Evolutionary conservation across 2,797 vertebrate species (phyloP), one percentile per base, ranked within the genome.

Genomic region (Garrulus glandarius): DNA sequence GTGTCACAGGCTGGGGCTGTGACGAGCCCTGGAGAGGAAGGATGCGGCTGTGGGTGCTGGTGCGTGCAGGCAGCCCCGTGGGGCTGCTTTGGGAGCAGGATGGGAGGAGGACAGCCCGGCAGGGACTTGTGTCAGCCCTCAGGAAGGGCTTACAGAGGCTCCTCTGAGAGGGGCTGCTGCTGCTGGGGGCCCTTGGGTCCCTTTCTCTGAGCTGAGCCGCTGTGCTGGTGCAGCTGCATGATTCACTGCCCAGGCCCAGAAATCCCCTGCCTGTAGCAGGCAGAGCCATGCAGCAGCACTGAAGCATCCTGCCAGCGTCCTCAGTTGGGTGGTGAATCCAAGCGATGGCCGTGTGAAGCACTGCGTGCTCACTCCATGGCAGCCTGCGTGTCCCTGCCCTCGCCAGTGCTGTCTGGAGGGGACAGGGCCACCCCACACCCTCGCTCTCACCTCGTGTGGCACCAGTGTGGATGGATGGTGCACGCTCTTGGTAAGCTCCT

Each of bases 301-400:
- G 88, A 4, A 92, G 60, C 11, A 3, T 47, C 5, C 84, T 92
- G 87, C 82, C 37, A 34, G 78, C 39, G 3, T 15, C 9, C 83
- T 80, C 77, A 15, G 41, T 4, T 60, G 7, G 67, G 3, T 32
- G 81, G 71, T 27, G 84, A 43, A 56, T 36, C 29, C 55, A 9
- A 34, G 84, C 2, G 1, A 11, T 3, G 69, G 83, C 74, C 0
- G 0, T 13, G 2, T 22, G 11, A 34, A 76, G 68, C 5, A 0
- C 60, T 60, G 24, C 0, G 1, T 43, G 36, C 63, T 69, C 30
- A 7, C 32, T 82, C 41, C 26, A 1, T 2, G 67, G 63, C 15
- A 46, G 29, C 14, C 36, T 47, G 43, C 0, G 0, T 6, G 78
- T 34, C 92, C 63, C 78, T 92, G 84, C 43, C 17, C 20, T 56